Evolutionary conservation across 2,797 vertebrate genomes (phyloP), one percentile per base, ranked within the genome.

Genomic region (Pteronotus mesoamericanus): DNA sequence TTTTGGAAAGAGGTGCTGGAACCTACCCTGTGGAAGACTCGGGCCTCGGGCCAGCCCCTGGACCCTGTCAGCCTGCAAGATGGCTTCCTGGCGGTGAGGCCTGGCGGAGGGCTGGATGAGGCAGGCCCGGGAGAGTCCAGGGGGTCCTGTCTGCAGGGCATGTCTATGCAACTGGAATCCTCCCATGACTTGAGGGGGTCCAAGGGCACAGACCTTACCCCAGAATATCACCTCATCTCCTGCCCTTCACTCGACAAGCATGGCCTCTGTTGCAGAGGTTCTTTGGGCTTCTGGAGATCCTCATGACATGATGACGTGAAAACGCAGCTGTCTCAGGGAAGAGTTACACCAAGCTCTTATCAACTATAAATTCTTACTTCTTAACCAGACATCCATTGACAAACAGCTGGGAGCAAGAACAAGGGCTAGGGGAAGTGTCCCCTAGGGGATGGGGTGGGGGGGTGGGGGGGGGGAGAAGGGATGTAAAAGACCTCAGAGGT

Each of bases 1-100:
- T 99, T 99, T 97, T 99, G 99, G 99, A 97, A 98, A 84, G 99
- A 99, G 78, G 98, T 99, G 85, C 97, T 99, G 69, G 98, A 97
- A 46, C 99, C 99, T 26, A 98, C 98, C 98, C 96, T 99, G 75
- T 83, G 98, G 57, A 97, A 98, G 51, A 98, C 98, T 3, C 98
- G 98, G 2, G 85, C 57, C 29, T 99, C 98, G 0, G 98, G 99
- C 48, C 97, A 86, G 34, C 98, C 99, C 29, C 98, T 99, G 97
- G 98, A 99, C 97, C 99, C 99, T 18, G 3, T 98, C 86, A 97
- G 69, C 91, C 98, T 99, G 64, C 98, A 99, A 94, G 86, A 97
- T 0, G 99, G 99, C 42, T 99, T 98, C 91, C 97, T 99, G 94
- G 98, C 98, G 98, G 99, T 99, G 97, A 96, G 72, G 53, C 57